Percentiles rank a stretch among this genome's conserved stretches.
These are phyloP conservation scores for Cheirogaleus major DNA, from an alignment of 2,797 vertebrate genomes.

Conservation along the genomic window DNA sequence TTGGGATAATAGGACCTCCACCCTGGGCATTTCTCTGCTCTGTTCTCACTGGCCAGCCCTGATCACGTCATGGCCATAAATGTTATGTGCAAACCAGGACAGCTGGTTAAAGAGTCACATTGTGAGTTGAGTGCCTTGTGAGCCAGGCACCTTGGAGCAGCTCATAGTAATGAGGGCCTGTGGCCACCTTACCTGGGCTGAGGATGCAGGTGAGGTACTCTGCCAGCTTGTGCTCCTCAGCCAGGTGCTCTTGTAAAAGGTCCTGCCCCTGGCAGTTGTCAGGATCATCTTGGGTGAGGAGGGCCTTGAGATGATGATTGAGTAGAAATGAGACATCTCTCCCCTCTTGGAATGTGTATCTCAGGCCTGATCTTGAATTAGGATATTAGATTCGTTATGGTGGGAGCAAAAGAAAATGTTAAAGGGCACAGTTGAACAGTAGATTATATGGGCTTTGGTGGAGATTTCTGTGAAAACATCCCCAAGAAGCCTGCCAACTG, in stretches of 20 bases:
- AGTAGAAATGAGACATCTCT: not conserved
- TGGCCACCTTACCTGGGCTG: not conserved
- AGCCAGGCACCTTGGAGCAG: not conserved
- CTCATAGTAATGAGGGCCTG: no score
- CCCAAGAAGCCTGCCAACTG: not conserved
- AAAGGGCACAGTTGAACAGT: not conserved
- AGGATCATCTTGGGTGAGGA: not conserved
- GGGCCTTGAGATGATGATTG: not conserved
- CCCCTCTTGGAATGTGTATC: no score
- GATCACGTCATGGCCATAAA: no score
- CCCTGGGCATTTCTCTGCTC: no score
- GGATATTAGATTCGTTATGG: not conserved
- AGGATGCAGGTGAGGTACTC: not conserved
- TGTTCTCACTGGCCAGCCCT: no score
- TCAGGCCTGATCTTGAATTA: not conserved
- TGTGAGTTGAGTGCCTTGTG: not conserved
- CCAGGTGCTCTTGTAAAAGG: not conserved
- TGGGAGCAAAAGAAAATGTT: not conserved
- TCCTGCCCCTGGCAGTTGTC: not conserved
- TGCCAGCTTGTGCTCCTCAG: not conserved
- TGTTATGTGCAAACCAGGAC: no score
- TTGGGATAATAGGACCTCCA: no score
- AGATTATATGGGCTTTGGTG: not conserved
- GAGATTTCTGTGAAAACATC: not conserved
- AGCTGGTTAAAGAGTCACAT: no score